A percentile compares a stretch with the other conserved stretches of the same genome.
phyloP scores from a whole-genome alignment of 2,113 vertebrate genomes.

The Sander lucioperca region DNA sequence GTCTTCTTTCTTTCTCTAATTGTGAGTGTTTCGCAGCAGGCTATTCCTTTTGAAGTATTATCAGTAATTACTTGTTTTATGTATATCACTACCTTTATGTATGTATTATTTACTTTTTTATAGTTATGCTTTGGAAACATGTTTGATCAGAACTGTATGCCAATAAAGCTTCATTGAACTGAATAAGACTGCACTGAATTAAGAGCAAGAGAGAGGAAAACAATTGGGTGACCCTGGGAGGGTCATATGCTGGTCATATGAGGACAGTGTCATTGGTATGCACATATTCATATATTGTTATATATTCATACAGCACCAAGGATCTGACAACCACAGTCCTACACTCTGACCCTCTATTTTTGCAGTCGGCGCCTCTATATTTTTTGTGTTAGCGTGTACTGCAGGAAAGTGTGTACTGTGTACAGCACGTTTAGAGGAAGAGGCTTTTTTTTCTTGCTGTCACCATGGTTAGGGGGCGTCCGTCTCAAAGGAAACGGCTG shows the following conservation, averaged over 20 bases:
- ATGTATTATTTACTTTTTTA: not conserved
- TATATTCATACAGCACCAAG: not conserved
- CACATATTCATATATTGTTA: not conserved
- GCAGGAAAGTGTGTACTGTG: not conserved
- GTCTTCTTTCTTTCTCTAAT: not conserved
- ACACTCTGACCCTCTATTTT: rapidly evolving
- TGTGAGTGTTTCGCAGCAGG: not conserved
- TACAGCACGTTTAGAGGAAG: not conserved
- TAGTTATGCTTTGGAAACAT: not conserved
- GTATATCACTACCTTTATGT: not conserved
- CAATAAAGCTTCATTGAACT: not conserved
- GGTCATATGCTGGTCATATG: constrained; percentile 34
- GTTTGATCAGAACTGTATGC: not conserved
- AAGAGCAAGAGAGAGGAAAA: not conserved
- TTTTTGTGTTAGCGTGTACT: not conserved
- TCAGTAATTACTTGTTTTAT: not conserved
- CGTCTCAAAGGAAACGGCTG: constrained; percentile 28
- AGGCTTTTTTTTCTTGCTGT: not conserved
- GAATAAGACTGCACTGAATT: not conserved
- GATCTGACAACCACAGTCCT: not conserved
- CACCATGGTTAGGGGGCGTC: constrained; percentile 67
- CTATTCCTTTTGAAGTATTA: not conserved
- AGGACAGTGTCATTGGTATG: constrained; percentile 6
- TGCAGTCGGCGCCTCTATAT: not conserved
- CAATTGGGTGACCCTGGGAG: not conserved